Evolutionary conservation across 2,797 vertebrate genomes (phyloP), one percentile per base, ranked within the genome.

Genomic region (Myotis planiceps): DNA sequence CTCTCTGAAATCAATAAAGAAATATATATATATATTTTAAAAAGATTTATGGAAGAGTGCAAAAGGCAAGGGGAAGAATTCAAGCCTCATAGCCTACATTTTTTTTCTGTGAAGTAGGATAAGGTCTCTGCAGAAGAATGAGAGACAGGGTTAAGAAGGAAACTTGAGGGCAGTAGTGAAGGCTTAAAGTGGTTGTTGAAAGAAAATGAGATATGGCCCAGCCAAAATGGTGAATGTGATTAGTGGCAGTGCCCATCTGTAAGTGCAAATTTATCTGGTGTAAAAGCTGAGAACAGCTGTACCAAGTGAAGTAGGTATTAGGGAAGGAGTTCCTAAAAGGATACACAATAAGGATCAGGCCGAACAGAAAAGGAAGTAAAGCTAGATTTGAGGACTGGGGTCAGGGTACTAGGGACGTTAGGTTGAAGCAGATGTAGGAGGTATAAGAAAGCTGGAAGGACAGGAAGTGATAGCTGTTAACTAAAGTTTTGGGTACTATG

Each of bases 141-240:
- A 79, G 29, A 92, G 42, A 74, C 45, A 81, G 15, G 45, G 27
- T 89, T 84, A 53, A 25, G 34, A 37, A 92, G 47, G 29, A 87
- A 80, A 84, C 71, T 69, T 71, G 21, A 92, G 37, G 32, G 34
- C 83, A 93, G 9, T 71, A 23, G 58, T 92, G 19, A 93, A 92
- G 34, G 21, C 45, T 19, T 92, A 18, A 81, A 95, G 60, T 81
- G 42, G 42, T 39, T 80, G 18, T 42, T 94, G n/a, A 94, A 86
- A 42, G 49, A 95, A 95, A 82, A 90, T 29, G 34, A 96, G 47
- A 78, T 51, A 92, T 0, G 10, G 13, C 19, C 49, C n/a, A 74
- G 18, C 9, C 75, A 78, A 68, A 94, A 83, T 49, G 58, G 29
- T 71, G 34, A 81, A 58, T 18, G 32, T 76, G 91, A 74, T 82